phyloP scores from a whole-genome alignment of 2,888 invertebrate species.

The Cephus nigrinus region DNA sequence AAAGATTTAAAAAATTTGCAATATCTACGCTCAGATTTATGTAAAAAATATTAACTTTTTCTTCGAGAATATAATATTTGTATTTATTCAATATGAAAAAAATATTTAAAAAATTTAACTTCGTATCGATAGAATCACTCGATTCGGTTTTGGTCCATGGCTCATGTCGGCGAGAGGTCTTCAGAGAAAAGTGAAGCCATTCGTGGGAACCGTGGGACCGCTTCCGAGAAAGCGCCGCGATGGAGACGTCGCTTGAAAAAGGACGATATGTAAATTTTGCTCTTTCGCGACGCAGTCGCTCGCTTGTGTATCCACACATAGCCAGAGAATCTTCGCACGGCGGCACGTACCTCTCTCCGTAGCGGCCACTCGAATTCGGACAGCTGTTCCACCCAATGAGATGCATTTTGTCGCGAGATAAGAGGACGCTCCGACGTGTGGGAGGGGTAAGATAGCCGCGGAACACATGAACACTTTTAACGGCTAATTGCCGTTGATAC shows the following conservation, averaged over 20 bases:
- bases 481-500: constrained; percentile 54
- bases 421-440: constrained; percentile 42
- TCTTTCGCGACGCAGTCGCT: constrained; percentile 37
- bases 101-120: not conserved
- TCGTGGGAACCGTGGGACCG: constrained; percentile 57
- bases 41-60: not conserved
- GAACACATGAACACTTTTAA: constrained; percentile 53
- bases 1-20: not conserved
- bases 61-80: not conserved
- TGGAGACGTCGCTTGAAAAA: constrained; percentile 34
- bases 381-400: constrained; percentile 51
- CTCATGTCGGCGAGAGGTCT: constrained; percentile 23
- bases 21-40: not conserved
- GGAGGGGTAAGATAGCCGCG: constrained; percentile 37
- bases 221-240: constrained; percentile 51
- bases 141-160: not conserved
- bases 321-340: not conserved
- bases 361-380: constrained; percentile 35
- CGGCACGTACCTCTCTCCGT: constrained; percentile 8
- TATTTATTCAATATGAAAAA: not conserved
- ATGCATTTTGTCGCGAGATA: constrained; percentile 61
- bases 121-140: not conserved
- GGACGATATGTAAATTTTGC: constrained; percentile 48
- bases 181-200: constrained; percentile 58
- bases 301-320: constrained; percentile 9